Evolutionary conservation across 2,797 vertebrate genomes (phyloP).

Genomic region (Borostomias antarcticus): DNA sequence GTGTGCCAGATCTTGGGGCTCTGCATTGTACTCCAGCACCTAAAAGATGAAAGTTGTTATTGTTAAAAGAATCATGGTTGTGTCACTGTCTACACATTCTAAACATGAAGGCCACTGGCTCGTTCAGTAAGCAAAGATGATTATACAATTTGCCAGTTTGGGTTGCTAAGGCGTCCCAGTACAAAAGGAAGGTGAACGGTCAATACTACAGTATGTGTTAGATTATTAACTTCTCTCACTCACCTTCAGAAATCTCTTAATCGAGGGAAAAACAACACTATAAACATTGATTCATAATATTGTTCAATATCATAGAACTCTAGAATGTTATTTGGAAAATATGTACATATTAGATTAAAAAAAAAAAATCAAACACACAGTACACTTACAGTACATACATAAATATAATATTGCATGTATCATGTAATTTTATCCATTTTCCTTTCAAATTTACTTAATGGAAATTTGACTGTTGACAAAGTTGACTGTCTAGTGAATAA

Average conservation of each 20-base stretch:
- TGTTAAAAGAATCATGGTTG: background rate
- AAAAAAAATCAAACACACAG: too few species aligned
- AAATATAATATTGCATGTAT: too few species aligned
- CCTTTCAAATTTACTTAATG: too few species aligned
- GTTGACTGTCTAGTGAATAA: too few species aligned
- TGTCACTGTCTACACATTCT: background rate
- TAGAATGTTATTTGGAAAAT: too few species aligned
- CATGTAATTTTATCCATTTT: too few species aligned
- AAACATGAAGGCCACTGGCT: background rate
- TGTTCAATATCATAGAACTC: too few species aligned
- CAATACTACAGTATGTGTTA: background rate
- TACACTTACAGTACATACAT: too few species aligned
- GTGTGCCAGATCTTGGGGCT: conserved; percentile 23
- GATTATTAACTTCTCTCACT: background rate
- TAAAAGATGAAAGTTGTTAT: conserved; percentile 8
- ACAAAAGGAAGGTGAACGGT: background rate
- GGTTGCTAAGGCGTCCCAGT: background rate
- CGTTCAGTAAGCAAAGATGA: too few species aligned
- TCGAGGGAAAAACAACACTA: too few species aligned
- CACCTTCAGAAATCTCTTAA: background rate
- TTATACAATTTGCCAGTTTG: background rate
- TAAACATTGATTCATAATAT: too few species aligned
- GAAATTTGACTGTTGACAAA: too few species aligned
- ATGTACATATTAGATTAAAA: background rate
- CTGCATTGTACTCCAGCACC: background rate